Evolutionary conservation across 2,113 vertebrate species (phyloP), one percentile per base, ranked within the genome.

Genomic region (Gallinago media): DNA sequence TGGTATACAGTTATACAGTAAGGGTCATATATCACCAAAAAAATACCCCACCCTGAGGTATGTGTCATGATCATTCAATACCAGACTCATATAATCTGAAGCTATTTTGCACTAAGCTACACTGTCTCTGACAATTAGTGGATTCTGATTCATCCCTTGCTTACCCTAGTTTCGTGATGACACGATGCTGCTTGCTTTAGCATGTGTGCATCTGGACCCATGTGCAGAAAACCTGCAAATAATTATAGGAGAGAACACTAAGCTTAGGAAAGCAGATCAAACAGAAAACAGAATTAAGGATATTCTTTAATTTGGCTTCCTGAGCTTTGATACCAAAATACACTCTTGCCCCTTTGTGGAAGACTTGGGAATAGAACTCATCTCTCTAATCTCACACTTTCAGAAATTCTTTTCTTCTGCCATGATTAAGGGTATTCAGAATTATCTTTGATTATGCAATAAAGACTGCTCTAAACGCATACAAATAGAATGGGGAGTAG

Each of bases 71-170:
- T 23, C 8, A 8, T 58, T 54, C 2, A 4, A 11, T 62, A 66
- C 32, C 42, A 77, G 78, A 47, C 63, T 52, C 2, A 1, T 44
- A 10, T 0, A 1, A 50, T 62, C 31, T 52, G 49, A 81, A 76
- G 36, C 50, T 8, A 14, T 65, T 79, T 68, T 76, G 36, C 40
- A 14, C 36, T 42, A 29, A 89, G 8, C 12, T 23, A 12, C 3
- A 0, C 25, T 54, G 27, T 29, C 36, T 31, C 83, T 72, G 66
- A 54, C 56, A 85, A 14, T 22, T 38, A 36, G 38, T 0, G 0
- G n/a, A 15, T 32, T 67, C 75, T 62, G 74, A 80, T 66, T 74
- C 47, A 70, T 42, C n/a, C 49, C 38, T 76, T 63, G 31, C 62
- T 93, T 83, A 21, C 31, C 61, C 61, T 44, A 16, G 17, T 58